Conservation (phyloP, 2,888 invertebrate genomes). For the Napeogenes inachia region DNA sequence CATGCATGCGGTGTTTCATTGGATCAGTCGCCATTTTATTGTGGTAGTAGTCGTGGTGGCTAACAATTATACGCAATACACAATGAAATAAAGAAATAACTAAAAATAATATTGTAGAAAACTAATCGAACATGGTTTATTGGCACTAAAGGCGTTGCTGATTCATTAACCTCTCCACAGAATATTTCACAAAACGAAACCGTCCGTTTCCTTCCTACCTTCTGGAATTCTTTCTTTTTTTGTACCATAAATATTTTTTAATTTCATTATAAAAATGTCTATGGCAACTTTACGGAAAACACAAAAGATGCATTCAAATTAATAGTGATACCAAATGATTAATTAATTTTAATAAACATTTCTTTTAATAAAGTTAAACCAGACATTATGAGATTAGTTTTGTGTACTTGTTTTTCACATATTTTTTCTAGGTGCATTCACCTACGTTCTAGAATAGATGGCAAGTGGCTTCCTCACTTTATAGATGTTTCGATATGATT, state of each 20-base stretch:
- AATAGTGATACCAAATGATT: background rate
- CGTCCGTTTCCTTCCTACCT: conserved; percentile 53
- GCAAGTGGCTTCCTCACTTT: no score
- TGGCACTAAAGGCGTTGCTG: conserved; percentile 58
- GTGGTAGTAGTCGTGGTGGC: conserved; percentile 52
- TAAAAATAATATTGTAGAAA: conserved; percentile 54
- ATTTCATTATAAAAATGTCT: conserved; percentile 20
- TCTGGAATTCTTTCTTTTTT: conserved; percentile 51
- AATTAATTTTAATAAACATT: background rate
- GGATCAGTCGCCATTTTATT: conserved; percentile 87
- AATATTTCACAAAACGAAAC: conserved; percentile 63
- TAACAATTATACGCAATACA: conserved; percentile 57
- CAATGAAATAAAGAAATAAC: conserved; percentile 67
- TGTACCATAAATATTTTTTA: conserved; percentile 40
- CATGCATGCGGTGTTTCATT: conserved; percentile 92
- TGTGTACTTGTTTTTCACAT: no score
- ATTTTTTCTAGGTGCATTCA: no score
- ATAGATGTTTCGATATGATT: no score
- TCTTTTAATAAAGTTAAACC: background rate
- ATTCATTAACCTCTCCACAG: conserved; percentile 63
- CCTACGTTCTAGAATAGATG: no score
- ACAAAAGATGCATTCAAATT: conserved; percentile 8
- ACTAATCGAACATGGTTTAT: conserved; percentile 70
- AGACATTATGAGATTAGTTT: no score
- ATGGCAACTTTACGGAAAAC: conserved; percentile 9